These are phyloP conservation scores for Belgica antarctica DNA, from an alignment of 2,888 invertebrate genomes.

Conservation along the genomic window DNA sequence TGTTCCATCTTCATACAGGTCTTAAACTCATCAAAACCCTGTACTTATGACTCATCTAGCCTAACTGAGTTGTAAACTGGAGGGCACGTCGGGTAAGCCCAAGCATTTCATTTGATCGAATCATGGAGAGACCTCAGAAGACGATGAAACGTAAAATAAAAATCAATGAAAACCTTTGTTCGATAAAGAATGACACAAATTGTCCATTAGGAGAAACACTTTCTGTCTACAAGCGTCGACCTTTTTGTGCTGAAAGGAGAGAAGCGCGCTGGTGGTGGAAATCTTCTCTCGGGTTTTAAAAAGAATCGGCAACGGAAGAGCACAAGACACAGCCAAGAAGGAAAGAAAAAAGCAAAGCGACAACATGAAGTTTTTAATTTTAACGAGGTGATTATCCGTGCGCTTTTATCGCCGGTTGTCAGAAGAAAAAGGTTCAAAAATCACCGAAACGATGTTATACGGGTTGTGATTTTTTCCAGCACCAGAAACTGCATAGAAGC, in stretches of 20 bases:
- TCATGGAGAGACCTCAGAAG: not conserved
- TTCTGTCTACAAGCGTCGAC: slow-evolving; percentile 27
- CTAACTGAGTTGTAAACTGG: not conserved
- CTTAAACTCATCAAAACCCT: too few relatives aligned
- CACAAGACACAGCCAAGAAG: not conserved
- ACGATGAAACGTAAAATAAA: not conserved
- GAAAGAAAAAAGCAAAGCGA: slow-evolving; percentile 36
- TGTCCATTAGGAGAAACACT: slow-evolving; percentile 44
- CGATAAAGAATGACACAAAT: slow-evolving; percentile 43
- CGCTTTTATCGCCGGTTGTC: slow-evolving; percentile 25
- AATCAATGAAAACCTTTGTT: slow-evolving; percentile 32
- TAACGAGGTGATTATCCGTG: slow-evolving; percentile 43
- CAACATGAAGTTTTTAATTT: slow-evolving; percentile 43
- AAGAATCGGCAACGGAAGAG: slow-evolving; percentile 29
- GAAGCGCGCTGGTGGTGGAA: not conserved
- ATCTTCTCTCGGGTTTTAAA: not conserved
- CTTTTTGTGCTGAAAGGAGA: slow-evolving; percentile 21
- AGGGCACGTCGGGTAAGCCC: not conserved
- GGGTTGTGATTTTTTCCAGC: slow-evolving; percentile 18
- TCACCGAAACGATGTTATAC: not conserved
- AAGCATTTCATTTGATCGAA: not conserved
- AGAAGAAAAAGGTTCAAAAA: slow-evolving; percentile 11
- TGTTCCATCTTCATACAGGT: too few relatives aligned
- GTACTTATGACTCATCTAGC: not conserved
- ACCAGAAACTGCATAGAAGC: not conserved